Conservation (phyloP, 2,797 vertebrate genomes). For the Pyrocephalus nanus region DNA sequence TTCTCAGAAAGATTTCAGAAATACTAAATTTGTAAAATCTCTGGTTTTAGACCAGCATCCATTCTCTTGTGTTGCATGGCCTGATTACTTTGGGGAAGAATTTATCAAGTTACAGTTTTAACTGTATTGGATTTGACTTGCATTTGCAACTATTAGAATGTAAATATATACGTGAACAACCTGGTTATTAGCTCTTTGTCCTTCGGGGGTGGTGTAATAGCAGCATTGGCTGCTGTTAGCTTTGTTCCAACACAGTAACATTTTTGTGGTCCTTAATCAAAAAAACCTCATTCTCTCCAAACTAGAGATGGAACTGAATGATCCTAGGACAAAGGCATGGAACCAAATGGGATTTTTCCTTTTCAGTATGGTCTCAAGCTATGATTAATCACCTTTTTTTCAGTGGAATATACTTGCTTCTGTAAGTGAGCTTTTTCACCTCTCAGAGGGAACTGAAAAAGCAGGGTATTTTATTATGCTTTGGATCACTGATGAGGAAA, state of each 20-base stretch:
- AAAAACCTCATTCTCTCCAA: background rate
- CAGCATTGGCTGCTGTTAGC: background rate
- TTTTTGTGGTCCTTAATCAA: constrained; percentile 6
- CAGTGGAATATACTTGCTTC: background rate
- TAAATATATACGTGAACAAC: background rate
- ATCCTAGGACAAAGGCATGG: background rate
- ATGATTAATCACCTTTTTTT: constrained; percentile 28
- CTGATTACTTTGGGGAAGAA: background rate
- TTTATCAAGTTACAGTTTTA: background rate
- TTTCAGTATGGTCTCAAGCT: background rate
- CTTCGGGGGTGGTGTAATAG: background rate
- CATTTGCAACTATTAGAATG: constrained; percentile 14
- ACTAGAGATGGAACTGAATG: background rate
- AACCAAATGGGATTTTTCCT: constrained; percentile 4
- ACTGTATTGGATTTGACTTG: constrained; percentile 5
- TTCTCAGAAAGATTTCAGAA: background rate
- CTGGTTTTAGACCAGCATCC: background rate
- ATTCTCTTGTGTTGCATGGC: background rate
- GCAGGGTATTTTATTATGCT: background rate
- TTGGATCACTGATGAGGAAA: constrained; percentile 54
- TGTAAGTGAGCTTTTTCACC: background rate
- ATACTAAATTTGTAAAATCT: background rate
- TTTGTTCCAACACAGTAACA: background rate
- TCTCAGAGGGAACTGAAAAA: constrained; percentile 18
- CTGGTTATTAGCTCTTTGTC: constrained; percentile 10